These are phyloP conservation scores for Drosophila pandora DNA, from an alignment of 1,140 invertebrate species.

Conservation along the genomic window DNA sequence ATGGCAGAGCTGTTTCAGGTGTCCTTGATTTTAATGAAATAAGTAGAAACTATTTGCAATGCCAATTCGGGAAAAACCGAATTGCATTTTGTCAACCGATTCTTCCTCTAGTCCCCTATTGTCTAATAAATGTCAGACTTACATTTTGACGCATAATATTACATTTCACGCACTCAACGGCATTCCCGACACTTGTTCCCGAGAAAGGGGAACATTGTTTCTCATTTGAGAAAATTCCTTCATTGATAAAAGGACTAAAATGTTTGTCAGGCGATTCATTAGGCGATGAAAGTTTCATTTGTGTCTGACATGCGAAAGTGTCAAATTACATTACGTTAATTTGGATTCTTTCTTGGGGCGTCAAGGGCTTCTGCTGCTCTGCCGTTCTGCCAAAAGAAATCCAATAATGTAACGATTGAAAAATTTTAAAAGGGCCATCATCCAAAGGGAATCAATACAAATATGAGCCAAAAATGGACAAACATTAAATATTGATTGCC, in stretches of 20 bases:
- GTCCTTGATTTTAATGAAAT: background rate
- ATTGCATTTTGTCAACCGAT: background rate
- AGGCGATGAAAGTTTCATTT: slow-evolving; percentile 60
- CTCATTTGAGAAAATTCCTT: slow-evolving; percentile 60
- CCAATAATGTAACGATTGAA: background rate
- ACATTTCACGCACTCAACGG: slow-evolving; percentile 32
- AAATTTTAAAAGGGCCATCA: background rate
- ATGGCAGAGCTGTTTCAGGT: slow-evolving; percentile 1
- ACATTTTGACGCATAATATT: slow-evolving; percentile 61
- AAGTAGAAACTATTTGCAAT: background rate
- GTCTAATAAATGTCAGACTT: slow-evolving; percentile 71
- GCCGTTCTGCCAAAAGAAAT: background rate
- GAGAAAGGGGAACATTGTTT: slow-evolving; percentile 16
- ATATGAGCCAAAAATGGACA: background rate
- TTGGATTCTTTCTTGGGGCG: slow-evolving; percentile 45
- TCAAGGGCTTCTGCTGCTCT: background rate
- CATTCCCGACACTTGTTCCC: slow-evolving; percentile 47
- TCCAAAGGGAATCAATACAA: background rate
- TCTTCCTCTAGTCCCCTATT: slow-evolving; percentile 15
- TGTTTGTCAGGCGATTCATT: slow-evolving; percentile 49
- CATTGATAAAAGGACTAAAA: slow-evolving; percentile 38
- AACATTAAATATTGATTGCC: background rate
- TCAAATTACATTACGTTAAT: slow-evolving; percentile 77
- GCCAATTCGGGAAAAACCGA: background rate
- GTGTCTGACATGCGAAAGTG: slow-evolving; percentile 68